A percentile compares a stretch with the other conserved stretches of the same genome.
phyloP scores from a whole-genome alignment of 2,113 vertebrate genomes.

The Dipodomys spectabilis region DNA sequence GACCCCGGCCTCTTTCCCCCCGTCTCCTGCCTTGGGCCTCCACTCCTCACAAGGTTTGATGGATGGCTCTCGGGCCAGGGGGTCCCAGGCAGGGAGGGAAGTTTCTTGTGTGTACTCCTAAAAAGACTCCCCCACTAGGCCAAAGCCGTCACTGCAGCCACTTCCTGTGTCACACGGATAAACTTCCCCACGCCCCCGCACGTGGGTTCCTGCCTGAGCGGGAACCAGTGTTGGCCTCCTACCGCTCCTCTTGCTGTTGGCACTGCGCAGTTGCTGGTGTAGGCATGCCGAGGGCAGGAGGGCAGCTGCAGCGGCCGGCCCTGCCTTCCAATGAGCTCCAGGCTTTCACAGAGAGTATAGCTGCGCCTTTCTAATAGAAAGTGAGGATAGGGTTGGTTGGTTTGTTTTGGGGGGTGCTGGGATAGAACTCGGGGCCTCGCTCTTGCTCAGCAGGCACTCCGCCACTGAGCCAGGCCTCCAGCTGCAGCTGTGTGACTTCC shows the following conservation, averaged over 20 bases:
- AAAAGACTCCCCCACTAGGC: not conserved
- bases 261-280: not conserved
- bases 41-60: not conserved
- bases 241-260: too few species aligned
- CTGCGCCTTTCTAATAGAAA: not conserved
- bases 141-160: not conserved
- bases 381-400: not conserved
- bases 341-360: rapidly evolving
- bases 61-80: not conserved
- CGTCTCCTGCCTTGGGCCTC: not conserved
- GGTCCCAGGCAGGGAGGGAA: not conserved
- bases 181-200: not conserved
- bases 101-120: not conserved
- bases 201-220: not conserved
- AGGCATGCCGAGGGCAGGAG: not conserved
- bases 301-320: not conserved
- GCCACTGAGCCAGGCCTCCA: too few species aligned
- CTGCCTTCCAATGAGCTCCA: not conserved
- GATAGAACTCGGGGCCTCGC: too few species aligned
- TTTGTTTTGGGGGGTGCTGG: too few species aligned
- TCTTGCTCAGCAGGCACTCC: too few species aligned
- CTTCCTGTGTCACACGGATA: not conserved
- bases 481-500: rapidly evolving
- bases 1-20: not conserved
- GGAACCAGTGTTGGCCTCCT: too few species aligned